phyloP scores from a whole-genome alignment of 2,797 vertebrate species.

The Remorina albescens region DNA sequence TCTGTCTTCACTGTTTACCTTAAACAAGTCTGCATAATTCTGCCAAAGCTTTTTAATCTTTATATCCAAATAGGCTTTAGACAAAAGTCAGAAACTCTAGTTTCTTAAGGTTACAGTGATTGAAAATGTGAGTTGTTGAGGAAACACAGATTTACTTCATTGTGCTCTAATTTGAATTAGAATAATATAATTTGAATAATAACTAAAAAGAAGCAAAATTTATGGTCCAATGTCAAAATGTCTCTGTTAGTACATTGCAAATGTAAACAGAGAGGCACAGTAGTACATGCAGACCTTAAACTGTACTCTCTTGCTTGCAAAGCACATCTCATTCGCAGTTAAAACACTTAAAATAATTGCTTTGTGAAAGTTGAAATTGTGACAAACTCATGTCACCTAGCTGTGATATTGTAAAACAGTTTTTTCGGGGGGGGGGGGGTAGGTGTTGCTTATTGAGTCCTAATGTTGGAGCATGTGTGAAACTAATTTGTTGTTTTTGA shows the following conservation, averaged over 20 bases:
- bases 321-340: conserved; percentile 11
- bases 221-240: neutral
- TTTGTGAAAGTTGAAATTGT: conserved; percentile 3
- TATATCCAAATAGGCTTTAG: neutral
- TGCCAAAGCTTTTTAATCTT: too few relatives aligned
- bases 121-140: conserved; percentile 14
- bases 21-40: too few relatives aligned
- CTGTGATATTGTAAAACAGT: conserved; percentile 28
- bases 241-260: neutral
- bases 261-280: neutral
- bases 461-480: conserved; percentile 78
- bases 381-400: conserved; percentile 31
- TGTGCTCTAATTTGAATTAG: conserved; percentile 5
- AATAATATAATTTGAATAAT: conserved; percentile 2
- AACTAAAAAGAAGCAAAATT: neutral
- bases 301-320: conserved; percentile 8
- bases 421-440: conserved; percentile 15
- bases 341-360: conserved; percentile 9
- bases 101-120: neutral
- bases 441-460: conserved; percentile 53
- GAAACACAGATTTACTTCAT: neutral
- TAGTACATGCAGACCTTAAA: neutral
- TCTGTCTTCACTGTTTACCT: neutral
- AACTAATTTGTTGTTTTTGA: conserved; percentile 87
- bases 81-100: conserved; percentile 4